Base-by-base conservation (phyloP, 2,113 vertebrate genomes). In the Muntiacus reevesi region DNA sequence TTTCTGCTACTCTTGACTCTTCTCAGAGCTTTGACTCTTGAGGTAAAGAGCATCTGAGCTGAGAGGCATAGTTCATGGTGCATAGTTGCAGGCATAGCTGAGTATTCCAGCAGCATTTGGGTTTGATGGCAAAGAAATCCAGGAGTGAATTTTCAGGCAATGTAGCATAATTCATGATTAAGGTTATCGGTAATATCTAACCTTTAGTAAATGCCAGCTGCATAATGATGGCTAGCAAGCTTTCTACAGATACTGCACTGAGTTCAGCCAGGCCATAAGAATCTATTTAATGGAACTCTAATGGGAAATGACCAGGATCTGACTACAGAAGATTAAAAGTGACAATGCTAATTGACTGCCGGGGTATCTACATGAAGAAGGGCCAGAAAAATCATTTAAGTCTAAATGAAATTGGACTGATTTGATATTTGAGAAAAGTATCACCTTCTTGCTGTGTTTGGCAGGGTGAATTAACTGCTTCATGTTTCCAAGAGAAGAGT, bases 331-430 rank as follows among this genome's bases (percentile, higher is more conserved):
- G 99, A 99, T 99, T 99, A 99, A 99, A 99, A 99, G 99, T 98
- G 99, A 99, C 99, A 98, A 99, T 98, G 99, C 99, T 99, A 99
- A 99, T 99, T 99, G 99, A 99, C 99, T 99, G 99, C 98, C 97
- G 99, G 99, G 99, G 99, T 99, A 99, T 99, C 98, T 99, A 99
- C 99, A 99, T 98, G 99, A 99, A 97, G 98, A 99, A 98, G 98
- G 99, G 99, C 99, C 99, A 98, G 99, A 99, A 99, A 99, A 99
- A 99, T 99, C 99, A 99, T 99, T 99, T 99, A 99, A 99, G 98
- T 99, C 99, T 99, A 99, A 99, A 99, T 99, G 99, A 99, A 99
- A 99, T 99, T 99, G 99, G 99, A 99, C 99, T 99, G 99, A 99
- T 99, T 99, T 99, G 99, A 99, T 99, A 99, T 99, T 99, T 98